These are phyloP conservation scores for Grammomys surdaster DNA, from an alignment of 2,113 vertebrate genomes.

Conservation along the genomic window DNA sequence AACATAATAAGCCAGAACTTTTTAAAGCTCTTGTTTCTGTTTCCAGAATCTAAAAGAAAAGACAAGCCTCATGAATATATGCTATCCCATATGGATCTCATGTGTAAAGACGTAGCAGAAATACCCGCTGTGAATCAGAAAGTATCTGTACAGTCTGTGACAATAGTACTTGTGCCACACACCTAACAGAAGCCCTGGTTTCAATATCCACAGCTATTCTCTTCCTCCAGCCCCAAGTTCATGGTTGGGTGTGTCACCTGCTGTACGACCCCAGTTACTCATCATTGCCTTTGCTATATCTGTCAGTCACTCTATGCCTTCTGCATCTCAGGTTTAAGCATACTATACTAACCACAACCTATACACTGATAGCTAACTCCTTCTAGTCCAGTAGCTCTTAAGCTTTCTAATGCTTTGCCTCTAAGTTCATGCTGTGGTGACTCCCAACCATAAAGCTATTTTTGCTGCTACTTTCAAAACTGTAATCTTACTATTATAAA, in stretches of 20 bases:
- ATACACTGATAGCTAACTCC: not conserved
- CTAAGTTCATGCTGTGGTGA: not conserved
- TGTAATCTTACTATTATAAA: not conserved
- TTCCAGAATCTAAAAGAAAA: constrained; percentile 46
- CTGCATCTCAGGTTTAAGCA: not conserved
- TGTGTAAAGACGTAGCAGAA: not conserved
- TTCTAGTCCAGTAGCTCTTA: not conserved
- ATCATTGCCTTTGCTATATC: not conserved
- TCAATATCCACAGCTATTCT: not conserved
- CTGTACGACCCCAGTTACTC: not conserved
- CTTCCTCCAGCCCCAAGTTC: not conserved
- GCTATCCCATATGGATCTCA: not conserved
- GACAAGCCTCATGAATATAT: not conserved
- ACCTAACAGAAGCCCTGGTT: not conserved
- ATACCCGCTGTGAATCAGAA: not conserved
- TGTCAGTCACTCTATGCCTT: not conserved
- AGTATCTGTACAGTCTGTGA: not conserved
- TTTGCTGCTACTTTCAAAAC: not conserved
- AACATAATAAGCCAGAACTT: constrained; percentile 7
- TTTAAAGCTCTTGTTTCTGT: not conserved
- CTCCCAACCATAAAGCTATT: not conserved
- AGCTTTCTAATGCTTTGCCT: not conserved
- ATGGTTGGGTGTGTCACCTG: not conserved
- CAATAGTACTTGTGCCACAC: not conserved
- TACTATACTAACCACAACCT: not conserved